Conservation (phyloP, 2,797 vertebrate genomes). For the Heteromormyrus szaboi region DNA sequence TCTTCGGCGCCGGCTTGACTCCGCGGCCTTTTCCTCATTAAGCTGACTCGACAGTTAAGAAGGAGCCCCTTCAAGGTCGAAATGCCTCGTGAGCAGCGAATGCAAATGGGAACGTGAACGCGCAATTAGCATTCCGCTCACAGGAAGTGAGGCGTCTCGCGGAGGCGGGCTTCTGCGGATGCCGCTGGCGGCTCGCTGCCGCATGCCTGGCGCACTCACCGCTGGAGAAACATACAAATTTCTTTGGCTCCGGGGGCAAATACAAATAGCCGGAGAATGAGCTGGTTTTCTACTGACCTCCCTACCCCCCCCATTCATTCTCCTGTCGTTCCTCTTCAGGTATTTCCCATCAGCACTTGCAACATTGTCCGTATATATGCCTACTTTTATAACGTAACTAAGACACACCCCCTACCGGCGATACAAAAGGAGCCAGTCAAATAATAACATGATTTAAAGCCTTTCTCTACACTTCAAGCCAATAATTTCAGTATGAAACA, state of each 20-base stretch:
- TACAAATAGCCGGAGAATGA: conserved; percentile 43
- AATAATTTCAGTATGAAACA: neutral
- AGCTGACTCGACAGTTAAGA: conserved; percentile 26
- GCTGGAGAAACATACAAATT: conserved; percentile 42
- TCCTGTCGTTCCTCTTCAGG: neutral
- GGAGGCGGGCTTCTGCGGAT: conserved; percentile 38
- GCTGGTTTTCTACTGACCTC: conserved; percentile 51
- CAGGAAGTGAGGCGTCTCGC: conserved; percentile 44
- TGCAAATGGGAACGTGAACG: conserved; percentile 41
- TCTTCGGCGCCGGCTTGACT: neutral
- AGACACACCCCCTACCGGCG: neutral
- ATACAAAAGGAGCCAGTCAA: neutral
- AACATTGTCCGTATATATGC: neutral
- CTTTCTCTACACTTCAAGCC: neutral
- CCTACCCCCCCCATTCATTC: conserved; percentile 25
- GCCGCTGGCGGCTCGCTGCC: conserved; percentile 36
- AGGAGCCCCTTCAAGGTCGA: conserved; percentile 34
- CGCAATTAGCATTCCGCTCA: conserved; percentile 49
- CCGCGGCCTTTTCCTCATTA: conserved; percentile 21
- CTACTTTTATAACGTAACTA: neutral
- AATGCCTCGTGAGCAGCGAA: conserved; percentile 29
- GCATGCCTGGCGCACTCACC: conserved; percentile 33
- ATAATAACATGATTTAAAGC: neutral
- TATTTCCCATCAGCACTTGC: neutral
- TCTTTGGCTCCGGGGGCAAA: conserved; percentile 43